Evolutionary conservation across 2,797 vertebrate genomes (phyloP), one percentile per base, ranked within the genome.

Genomic region (Adelosebastes latens): DNA sequence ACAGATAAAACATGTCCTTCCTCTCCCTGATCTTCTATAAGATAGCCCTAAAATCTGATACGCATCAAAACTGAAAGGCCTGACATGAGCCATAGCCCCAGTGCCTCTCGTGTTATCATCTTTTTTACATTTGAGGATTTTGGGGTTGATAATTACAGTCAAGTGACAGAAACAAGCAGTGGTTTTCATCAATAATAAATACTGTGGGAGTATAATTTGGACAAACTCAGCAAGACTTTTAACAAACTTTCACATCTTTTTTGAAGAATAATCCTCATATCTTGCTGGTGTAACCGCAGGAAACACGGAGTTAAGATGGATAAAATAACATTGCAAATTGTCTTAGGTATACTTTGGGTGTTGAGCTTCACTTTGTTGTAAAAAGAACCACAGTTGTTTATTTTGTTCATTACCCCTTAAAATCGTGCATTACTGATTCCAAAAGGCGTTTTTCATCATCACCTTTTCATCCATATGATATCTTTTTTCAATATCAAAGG

Each of bases 1-100:
- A 60, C 27, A 75, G 80, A 87, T 78, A 36, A 89, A 87, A 80
- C 65, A n/a, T 14, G 59, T 69, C 61, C 52, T 65, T 82, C 62
- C 52, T 72, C 16, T 75, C 32, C 69, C 72, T 68, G 49, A 81
- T 79, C 85, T 68, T 77, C 36, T 62, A 6, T 12, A 39, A 52
- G 68, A 70, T 14, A 39, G 56, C n/a, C 24, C 25, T 16, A 68
- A 87, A 80, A 64, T 72, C 72, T 24, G 77, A 79, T 18, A 6
- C 24, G 59, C 34, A 79, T 84, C 83, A 67, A 84, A 72, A 71
- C 36, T 42, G 31, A 84, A 78, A 70, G 55, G 65, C 59, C 73
- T 72, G 66, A 75, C 82, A 59, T 24, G n/a, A 68, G 67, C 39
- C 61, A 9, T 24, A 10, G 61, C 14, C 46, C 46, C 22, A 80